These are phyloP conservation scores for Leptobrachium ailaonicum DNA, from an alignment of 2,113 vertebrate genomes.

Conservation along the genomic window DNA sequence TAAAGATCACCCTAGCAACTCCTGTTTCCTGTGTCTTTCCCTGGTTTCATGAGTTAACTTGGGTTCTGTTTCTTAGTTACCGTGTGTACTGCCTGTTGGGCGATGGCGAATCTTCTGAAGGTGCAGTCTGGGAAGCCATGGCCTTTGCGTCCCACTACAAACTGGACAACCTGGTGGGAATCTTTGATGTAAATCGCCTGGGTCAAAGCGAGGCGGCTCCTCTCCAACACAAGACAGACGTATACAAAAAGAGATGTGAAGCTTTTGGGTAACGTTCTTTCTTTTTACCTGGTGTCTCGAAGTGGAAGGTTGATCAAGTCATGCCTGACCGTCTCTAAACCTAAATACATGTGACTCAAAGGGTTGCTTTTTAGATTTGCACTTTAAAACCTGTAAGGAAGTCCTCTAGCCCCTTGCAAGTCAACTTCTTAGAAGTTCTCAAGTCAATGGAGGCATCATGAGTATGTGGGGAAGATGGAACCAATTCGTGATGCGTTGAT, in stretches of 20 bases:
- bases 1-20: too few relatives aligned
- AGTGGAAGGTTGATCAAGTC: too few relatives aligned
- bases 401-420: background rate
- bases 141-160: constrained; percentile 81
- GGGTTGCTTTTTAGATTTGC: background rate
- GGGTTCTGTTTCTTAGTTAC: constrained; percentile 64
- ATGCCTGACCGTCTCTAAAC: too few relatives aligned
- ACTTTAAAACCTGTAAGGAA: background rate
- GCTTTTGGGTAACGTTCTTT: constrained; percentile 76
- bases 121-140: constrained; percentile 86
- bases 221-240: constrained; percentile 67
- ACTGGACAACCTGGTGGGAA: constrained; percentile 82
- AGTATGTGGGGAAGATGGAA: too few relatives aligned
- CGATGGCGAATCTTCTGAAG: constrained; percentile 79
- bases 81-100: constrained; percentile 84
- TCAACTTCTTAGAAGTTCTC: background rate
- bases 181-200: constrained; percentile 80
- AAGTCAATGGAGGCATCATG: background rate
- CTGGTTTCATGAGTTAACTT: too few relatives aligned
- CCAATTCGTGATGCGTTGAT: too few relatives aligned
- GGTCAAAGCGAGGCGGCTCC: constrained; percentile 77
- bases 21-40: too few relatives aligned
- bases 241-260: constrained; percentile 77
- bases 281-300: too few relatives aligned
- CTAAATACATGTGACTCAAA: too few relatives aligned